Percentiles rank a stretch among this genome's conserved stretches.
Evolutionary conservation across 2,113 vertebrate genomes (phyloP).

Genomic region (Ammospiza caudacuta): DNA sequence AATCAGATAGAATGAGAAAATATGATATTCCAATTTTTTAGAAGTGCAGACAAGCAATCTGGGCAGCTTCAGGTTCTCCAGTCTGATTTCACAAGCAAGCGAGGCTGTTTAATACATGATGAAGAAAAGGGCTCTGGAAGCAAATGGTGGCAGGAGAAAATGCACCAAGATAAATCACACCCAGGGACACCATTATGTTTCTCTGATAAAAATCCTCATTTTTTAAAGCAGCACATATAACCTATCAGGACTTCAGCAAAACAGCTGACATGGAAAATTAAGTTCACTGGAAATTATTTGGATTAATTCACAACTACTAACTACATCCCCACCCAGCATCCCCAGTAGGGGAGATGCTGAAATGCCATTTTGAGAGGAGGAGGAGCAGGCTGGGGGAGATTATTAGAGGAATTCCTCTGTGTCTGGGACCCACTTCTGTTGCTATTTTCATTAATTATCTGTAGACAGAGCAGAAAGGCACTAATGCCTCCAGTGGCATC

Average conservation of each 20-base stretch:
- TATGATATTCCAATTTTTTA: not conserved
- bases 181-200: not conserved
- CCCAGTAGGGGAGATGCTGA: not conserved
- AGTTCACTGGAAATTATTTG: not conserved
- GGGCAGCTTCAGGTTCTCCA: not conserved
- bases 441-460: not conserved
- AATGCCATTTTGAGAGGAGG: not conserved
- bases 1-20: conserved; percentile 41
- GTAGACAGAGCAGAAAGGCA: not conserved
- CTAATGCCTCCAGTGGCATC: not conserved
- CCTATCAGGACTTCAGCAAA: not conserved
- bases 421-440: not conserved
- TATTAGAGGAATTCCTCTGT: not conserved
- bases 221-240: not conserved
- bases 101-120: not conserved
- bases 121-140: conserved; percentile 7
- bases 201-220: conserved; percentile 21
- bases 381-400: not conserved
- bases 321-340: not conserved
- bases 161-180: conserved; percentile 6
- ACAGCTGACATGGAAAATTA: not conserved
- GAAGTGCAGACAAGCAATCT: conserved; percentile 24
- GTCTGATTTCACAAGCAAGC: not conserved
- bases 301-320: not conserved
- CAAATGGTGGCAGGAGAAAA: not conserved